Evolutionary conservation across 2,888 invertebrate species (phyloP).

Genomic region (Sabatieria punctata): DNA sequence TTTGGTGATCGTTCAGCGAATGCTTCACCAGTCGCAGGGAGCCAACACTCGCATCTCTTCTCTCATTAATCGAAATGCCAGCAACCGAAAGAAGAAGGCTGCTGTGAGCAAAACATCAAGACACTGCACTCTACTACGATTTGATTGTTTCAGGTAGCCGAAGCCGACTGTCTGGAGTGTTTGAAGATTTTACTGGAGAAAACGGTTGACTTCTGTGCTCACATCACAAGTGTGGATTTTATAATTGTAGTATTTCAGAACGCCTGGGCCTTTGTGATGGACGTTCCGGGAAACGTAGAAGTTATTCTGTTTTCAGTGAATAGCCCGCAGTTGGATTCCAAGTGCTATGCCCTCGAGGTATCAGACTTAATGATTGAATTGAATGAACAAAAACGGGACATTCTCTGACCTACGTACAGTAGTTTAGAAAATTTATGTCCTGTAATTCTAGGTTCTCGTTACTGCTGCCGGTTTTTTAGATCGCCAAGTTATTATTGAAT

Average conservation of each 20-base stretch:
- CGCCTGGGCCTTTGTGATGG: conserved; percentile 20
- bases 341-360: conserved; percentile 27
- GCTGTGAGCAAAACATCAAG: conserved; percentile 1
- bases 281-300: conserved; percentile 23
- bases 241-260: neutral
- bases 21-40: neutral
- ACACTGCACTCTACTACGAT: neutral
- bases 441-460: no score
- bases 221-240: neutral
- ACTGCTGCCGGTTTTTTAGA: no score
- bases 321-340: conserved; percentile 26
- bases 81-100: conserved; percentile 3
- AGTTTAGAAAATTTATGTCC: no score
- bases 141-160: conserved; percentile 16
- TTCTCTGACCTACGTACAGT: no score
- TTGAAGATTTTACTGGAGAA: conserved; percentile 24
- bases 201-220: conserved; percentile 14
- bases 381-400: no score
- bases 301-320: conserved; percentile 22
- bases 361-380: no score
- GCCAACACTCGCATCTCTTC: neutral
- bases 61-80: conserved; percentile 6
- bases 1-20: conserved; percentile 6
- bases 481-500: conserved; percentile 19
- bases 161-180: conserved; percentile 26